A percentile compares a stretch with the other conserved stretches of the same genome.
phyloP scores from a whole-genome alignment of 2,113 vertebrate species.

The Nerophis lumbriciformis region DNA sequence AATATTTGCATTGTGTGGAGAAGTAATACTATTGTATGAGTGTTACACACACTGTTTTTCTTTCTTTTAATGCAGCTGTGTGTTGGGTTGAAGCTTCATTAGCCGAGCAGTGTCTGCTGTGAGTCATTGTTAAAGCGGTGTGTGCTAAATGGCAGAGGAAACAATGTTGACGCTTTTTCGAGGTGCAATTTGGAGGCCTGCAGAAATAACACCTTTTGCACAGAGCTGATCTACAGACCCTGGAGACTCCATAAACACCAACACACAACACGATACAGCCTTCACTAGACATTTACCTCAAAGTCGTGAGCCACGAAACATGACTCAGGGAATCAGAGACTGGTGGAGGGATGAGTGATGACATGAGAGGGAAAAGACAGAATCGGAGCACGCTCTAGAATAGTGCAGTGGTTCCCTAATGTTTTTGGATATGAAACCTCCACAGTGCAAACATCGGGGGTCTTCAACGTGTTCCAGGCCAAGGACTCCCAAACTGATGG shows the following conservation, averaged over 20 bases:
- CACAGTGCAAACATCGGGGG: too few relatives aligned
- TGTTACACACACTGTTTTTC: background rate
- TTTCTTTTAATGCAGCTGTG: constrained; percentile 19
- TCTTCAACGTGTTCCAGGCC: too few relatives aligned
- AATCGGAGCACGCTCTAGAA: too few relatives aligned
- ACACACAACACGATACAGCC: constrained; percentile 14
- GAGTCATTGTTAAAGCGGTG: constrained; percentile 39
- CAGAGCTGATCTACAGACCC: constrained; percentile 16
- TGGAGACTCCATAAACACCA: constrained; percentile 5
- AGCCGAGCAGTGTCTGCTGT: constrained; percentile 15
- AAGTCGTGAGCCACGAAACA: constrained; percentile 9
- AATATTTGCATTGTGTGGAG: background rate
- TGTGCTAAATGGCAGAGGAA: constrained; percentile 30
- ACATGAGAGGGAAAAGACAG: background rate
- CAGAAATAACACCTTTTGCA: constrained; percentile 19
- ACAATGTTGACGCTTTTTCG: constrained; percentile 19
- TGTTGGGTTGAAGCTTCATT: constrained; percentile 18
- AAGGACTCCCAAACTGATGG: too few relatives aligned
- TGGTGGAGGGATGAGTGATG: background rate
- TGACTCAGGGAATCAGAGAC: constrained; percentile 7
- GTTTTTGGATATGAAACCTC: too few relatives aligned
- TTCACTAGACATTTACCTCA: constrained; percentile 24
- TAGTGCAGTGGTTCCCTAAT: background rate
- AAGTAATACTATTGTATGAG: background rate
- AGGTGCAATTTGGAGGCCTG: constrained; percentile 24